Conservation (phyloP, 2,888 invertebrate species). For the Eudemis profundana region DNA sequence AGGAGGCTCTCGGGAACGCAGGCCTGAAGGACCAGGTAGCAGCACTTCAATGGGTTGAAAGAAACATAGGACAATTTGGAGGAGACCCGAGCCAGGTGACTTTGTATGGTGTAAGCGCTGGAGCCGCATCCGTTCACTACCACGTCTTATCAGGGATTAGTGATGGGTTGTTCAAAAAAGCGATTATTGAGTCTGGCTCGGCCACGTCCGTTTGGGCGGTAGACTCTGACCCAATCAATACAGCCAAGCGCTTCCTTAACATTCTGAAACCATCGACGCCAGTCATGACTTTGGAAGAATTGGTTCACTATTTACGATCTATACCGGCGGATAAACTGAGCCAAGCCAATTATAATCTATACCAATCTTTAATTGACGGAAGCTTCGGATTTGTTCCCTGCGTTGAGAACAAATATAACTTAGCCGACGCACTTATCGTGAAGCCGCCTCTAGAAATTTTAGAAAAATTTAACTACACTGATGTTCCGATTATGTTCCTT, state of each 20-base stretch:
- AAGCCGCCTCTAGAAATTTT: constrained; percentile 49
- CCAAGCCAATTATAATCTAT: constrained; percentile 49
- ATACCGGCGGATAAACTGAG: constrained; percentile 50
- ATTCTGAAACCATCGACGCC: constrained; percentile 44
- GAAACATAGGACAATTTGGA: constrained; percentile 47
- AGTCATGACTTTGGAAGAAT: constrained; percentile 43
- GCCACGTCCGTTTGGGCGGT: constrained; percentile 44
- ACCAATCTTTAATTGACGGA: constrained; percentile 54
- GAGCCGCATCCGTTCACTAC: constrained; percentile 42
- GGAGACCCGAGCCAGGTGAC: constrained; percentile 47
- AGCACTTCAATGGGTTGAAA: constrained; percentile 48
- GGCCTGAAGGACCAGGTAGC: constrained; percentile 49
- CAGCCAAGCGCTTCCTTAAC: constrained; percentile 41
- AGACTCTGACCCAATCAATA: constrained; percentile 39
- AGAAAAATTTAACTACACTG: constrained; percentile 46
- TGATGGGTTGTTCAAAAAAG: constrained; percentile 46
- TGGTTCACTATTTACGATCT: constrained; percentile 48
- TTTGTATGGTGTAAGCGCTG: constrained; percentile 48
- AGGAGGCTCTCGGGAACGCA: constrained; percentile 49
- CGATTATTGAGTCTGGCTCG: constrained; percentile 47
- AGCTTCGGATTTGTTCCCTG: constrained; percentile 60
- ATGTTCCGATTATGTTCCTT: constrained; percentile 55
- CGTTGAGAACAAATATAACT: constrained; percentile 49
- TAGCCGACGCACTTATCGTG: constrained; percentile 48
- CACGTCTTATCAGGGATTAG: constrained; percentile 27